Evolutionary conservation across 2,797 vertebrate species (phyloP).

Genomic region (Glyptemys insculpta): DNA sequence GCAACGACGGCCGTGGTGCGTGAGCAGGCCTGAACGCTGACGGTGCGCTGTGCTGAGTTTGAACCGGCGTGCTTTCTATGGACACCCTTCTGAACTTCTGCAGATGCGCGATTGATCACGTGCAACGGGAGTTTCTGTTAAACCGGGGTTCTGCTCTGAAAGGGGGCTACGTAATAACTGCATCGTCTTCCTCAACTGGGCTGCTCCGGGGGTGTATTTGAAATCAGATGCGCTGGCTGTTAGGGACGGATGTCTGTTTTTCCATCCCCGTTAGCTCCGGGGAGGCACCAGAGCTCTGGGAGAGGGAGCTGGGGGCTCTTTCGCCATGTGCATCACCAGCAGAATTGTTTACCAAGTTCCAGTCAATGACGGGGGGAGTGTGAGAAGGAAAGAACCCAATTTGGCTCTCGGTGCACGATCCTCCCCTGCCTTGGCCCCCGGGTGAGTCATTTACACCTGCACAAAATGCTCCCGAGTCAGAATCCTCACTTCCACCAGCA

Average conservation of each 20-base stretch:
- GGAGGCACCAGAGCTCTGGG: background rate
- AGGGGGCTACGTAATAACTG: background rate
- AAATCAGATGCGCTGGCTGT: background rate
- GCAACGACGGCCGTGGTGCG: fast-evolving
- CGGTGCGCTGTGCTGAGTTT: background rate
- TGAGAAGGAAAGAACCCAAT: background rate
- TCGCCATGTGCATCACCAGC: background rate
- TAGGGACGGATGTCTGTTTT: background rate
- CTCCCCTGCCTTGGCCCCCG: background rate
- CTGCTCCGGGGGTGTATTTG: background rate
- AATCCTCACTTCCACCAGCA: background rate
- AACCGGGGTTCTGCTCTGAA: background rate
- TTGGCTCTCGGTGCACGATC: background rate
- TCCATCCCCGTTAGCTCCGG: background rate
- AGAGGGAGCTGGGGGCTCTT: background rate
- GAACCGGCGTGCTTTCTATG: fast-evolving
- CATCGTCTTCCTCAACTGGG: background rate
- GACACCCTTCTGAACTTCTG: background rate
- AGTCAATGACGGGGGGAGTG: background rate
- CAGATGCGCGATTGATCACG: background rate
- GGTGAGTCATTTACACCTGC: background rate
- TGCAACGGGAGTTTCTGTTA: background rate
- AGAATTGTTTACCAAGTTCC: background rate
- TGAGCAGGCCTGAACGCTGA: background rate
- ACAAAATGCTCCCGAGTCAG: background rate